Evolutionary conservation across 2,888 invertebrate species (phyloP), one percentile per base, ranked within the genome.

Genomic region (Terebella lapidaria): DNA sequence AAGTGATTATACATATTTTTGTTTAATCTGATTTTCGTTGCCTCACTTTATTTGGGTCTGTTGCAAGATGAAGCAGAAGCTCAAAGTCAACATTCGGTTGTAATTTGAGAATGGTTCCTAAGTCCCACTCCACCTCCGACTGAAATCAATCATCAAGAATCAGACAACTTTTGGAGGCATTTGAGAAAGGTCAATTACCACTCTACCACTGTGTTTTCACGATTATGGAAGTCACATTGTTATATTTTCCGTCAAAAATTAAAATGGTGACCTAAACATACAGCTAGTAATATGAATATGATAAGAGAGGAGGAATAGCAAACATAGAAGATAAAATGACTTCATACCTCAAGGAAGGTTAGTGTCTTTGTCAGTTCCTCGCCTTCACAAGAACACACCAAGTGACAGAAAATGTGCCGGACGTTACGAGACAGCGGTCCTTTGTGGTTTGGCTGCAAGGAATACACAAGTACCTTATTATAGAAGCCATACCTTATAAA

Each of bases 331-430:
- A n/a, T n/a, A n/a, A n/a, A n/a, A n/a, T n/a, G n/a, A n/a, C n/a
- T n/a, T n/a, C n/a, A n/a, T 35, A 79, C 78, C 73, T 78, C 73
- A 42, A 79, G 70, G 59, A 72, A 80, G 15, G 66, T 62, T 15
- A 79, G 69, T 27, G 74, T 74, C 49, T 63, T 71, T 56, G 72
- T 73, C 47, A 77, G 66, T 45, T 80, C 79, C 1, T 68, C 61
- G 28, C 71, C 70, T 51, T 70, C 70, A 56, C 74, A 76, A 55
- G 68, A 69, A 24, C 77, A 67, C 18, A 80, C 75, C 46, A 81
- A 67, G 63, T 79, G 75, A n/a, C 78, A 76, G 69, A 79, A 81
- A 51, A 80, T 77, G 61, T 76, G 74, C 62, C 76, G 72, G 24
- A 77, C 78, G 63, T 77, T 76, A 60, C 73, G 71, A 2, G 76